Evolutionary conservation across 2,888 invertebrate genomes (phyloP).

Genomic region (Eristalis pertinax): DNA sequence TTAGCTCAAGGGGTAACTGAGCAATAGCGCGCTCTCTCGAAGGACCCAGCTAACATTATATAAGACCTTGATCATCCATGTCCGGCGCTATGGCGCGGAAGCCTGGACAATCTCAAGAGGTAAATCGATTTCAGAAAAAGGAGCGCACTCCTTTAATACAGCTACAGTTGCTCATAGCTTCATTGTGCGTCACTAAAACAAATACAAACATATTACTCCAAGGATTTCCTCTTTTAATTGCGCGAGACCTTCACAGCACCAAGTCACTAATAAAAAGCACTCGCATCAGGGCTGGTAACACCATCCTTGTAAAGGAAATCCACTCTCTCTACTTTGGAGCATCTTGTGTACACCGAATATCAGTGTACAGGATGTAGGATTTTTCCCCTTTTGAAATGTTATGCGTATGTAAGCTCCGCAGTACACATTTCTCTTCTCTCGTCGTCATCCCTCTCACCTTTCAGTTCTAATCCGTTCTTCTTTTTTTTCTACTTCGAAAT

Average conservation of each 20-base stretch:
- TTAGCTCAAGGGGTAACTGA: too few relatives aligned
- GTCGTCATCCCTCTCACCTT: not conserved
- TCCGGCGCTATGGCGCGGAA: too few relatives aligned
- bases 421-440: not conserved
- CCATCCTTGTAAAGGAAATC: not conserved
- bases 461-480: too few relatives aligned
- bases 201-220: not conserved
- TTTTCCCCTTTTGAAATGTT: not conserved
- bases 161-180: too few relatives aligned
- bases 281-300: constrained; percentile 13
- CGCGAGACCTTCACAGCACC: not conserved
- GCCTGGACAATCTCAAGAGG: too few relatives aligned
- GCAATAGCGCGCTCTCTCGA: too few relatives aligned
- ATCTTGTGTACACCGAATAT: not conserved
- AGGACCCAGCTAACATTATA: too few relatives aligned
- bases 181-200: too few relatives aligned
- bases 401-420: not conserved
- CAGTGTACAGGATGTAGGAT: not conserved
- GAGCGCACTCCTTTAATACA: too few relatives aligned
- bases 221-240: not conserved
- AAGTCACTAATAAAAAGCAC: not conserved
- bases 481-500: not conserved
- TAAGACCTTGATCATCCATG: too few relatives aligned
- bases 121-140: too few relatives aligned
- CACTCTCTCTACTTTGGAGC: not conserved